Conservation (phyloP, 1,140 invertebrate species). For the Sitodiplosis mosellana region DNA sequence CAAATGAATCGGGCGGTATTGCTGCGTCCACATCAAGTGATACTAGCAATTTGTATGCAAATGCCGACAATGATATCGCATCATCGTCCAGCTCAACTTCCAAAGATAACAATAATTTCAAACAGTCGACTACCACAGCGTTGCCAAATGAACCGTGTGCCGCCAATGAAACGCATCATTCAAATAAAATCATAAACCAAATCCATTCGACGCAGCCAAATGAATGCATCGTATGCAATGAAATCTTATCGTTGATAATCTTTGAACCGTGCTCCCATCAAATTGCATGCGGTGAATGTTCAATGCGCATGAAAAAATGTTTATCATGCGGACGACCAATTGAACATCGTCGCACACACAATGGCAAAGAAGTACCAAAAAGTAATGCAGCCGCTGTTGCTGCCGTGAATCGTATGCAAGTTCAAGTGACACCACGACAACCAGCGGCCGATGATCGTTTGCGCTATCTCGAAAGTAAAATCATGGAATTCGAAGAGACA, state of each 20-base stretch:
- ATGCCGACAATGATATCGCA: background rate
- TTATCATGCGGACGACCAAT: constrained; percentile 45
- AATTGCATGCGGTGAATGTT: constrained; percentile 58
- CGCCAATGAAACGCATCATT: constrained; percentile 2
- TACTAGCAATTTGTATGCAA: constrained; percentile 1
- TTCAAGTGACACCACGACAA: constrained; percentile 30
- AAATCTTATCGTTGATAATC: constrained; percentile 38
- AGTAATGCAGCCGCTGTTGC: constrained; percentile 11
- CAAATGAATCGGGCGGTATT: constrained; percentile 8
- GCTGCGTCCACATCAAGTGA: constrained; percentile 6
- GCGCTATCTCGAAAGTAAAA: constrained; percentile 61
- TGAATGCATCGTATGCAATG: constrained; percentile 57
- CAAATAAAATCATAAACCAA: background rate
- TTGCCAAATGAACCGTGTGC: constrained; percentile 1
- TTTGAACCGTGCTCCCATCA: constrained; percentile 54
- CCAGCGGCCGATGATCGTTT: constrained; percentile 38
- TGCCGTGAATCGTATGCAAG: constrained; percentile 27
- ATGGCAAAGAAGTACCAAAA: constrained; percentile 14
- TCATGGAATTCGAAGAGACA: constrained; percentile 75
- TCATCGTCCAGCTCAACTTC: background rate
- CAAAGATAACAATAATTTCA: constrained; percentile 1
- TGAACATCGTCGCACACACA: constrained; percentile 26
- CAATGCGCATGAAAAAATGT: constrained; percentile 63
- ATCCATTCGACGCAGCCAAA: constrained; percentile 11
- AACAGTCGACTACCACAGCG: background rate